Base-by-base conservation (phyloP, 92 coral and sea anemone genomes). In the Siderastrea siderea region DNA sequence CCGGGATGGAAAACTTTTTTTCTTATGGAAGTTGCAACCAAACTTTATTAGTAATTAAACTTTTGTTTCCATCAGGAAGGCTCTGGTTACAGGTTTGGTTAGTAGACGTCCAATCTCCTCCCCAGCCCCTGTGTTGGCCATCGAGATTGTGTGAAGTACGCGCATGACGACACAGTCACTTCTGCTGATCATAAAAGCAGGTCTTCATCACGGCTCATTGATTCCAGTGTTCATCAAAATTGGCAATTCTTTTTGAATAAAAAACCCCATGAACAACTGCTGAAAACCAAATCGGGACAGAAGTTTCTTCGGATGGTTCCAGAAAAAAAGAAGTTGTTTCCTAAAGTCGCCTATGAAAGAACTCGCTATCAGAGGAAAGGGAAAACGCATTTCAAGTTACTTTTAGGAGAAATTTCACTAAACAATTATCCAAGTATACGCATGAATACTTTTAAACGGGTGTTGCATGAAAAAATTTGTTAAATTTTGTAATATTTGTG, bases 381-480 rank as follows among this genome's bases (percentile, higher is more conserved):
- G 47, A n/a, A 3, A 67, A 45, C 46, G 10, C 2, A 10, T 7
- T 43, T 2, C 5, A 4, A 68, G 16, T 1, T 1, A 1, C 2
- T 44, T 14, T 10, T 44, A 53, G 12, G 3, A 10, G 12, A 74
- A 19, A 17, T 47, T 8, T 1, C 1, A 52, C 59, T 49, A 52
- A 50, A 73, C 38, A 50, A 53, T 70, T 0, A 0, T 0, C 16
- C 10, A 59, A 49, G 16, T 2, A 38, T 66, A 80, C 70, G 86
- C 86, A 82, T 82, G 78, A 70, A 82, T 48, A 48, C 68, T 58
- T 17, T 55, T 45, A 69, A 82, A 68, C 86, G 77, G 86, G 86
- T 82, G 58, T 62, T 54, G 19, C 9, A 12, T 81, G 68, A 3
- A 49, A 53, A 10, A n/a, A 26, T 55, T 1, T 71, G 77, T 68